Percentiles rank a stretch among this genome's conserved stretches.
phyloP scores from a whole-genome alignment of 2,888 invertebrate genomes.

The Malthinus seriepunctatus region DNA sequence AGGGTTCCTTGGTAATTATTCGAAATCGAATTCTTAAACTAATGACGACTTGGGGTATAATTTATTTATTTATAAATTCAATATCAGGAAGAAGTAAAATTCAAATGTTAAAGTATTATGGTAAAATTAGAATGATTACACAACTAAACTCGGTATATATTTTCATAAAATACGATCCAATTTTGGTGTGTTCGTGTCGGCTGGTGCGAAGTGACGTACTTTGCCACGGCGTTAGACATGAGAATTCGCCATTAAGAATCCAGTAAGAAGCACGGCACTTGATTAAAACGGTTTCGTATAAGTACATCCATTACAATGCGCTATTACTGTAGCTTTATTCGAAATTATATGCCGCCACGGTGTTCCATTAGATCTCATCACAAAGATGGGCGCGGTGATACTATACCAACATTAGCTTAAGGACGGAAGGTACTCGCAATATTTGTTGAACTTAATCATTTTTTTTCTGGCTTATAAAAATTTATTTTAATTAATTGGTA shows the following conservation, averaged over 20 bases:
- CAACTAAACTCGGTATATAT: slow-evolving; percentile 24
- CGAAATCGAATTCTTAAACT: slow-evolving; percentile 33
- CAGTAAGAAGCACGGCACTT: slow-evolving; percentile 46
- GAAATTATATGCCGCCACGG: slow-evolving; percentile 43
- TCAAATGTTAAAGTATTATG: slow-evolving; percentile 7
- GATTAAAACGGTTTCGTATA: slow-evolving; percentile 47
- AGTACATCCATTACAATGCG: slow-evolving; percentile 46
- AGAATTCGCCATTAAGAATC: slow-evolving; percentile 49
- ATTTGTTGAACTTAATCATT: too few species aligned
- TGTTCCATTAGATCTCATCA: slow-evolving; percentile 40
- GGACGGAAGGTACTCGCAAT: too few species aligned
- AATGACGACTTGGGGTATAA: slow-evolving; percentile 18
- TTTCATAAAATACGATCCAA: slow-evolving; percentile 34
- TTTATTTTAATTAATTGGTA: too few species aligned
- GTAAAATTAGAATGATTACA: slow-evolving; percentile 24
- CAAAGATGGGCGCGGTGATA: slow-evolving; percentile 30
- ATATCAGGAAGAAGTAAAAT: background rate
- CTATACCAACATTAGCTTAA: slow-evolving; percentile 7
- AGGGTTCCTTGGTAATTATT: slow-evolving; percentile 27
- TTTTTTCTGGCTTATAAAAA: too few species aligned
- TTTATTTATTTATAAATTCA: slow-evolving; percentile 1
- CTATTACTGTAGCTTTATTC: slow-evolving; percentile 46
- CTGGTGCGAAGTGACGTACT: slow-evolving; percentile 32
- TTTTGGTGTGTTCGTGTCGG: slow-evolving; percentile 32
- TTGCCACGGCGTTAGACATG: slow-evolving; percentile 39